A percentile compares a stretch with the other conserved stretches of the same genome.
These are phyloP conservation scores for Recurvirostra avosetta DNA, from an alignment of 2,113 vertebrate species.

Conservation along the genomic window DNA sequence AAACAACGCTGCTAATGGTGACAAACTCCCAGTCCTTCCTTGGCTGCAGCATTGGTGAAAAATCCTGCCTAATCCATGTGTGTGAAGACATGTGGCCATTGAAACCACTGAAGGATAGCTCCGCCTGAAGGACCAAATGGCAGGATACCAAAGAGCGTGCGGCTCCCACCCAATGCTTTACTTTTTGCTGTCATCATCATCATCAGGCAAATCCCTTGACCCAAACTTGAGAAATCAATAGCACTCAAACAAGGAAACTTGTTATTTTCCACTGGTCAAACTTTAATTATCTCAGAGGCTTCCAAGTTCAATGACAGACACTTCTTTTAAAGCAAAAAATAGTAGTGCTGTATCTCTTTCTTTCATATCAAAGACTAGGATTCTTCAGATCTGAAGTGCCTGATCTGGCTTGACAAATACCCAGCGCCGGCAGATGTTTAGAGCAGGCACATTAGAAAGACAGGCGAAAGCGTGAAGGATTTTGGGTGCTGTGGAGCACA, in stretches of 20 bases:
- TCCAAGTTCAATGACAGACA: not conserved
- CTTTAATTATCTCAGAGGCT: not conserved
- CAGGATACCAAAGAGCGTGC: not conserved
- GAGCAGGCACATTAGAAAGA: not conserved
- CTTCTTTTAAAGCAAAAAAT: not conserved
- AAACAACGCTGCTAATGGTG: not conserved
- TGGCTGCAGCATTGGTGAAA: not conserved
- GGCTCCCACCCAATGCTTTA: not conserved
- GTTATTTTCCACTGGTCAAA: not conserved
- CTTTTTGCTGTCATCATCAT: not conserved
- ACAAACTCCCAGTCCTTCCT: not conserved
- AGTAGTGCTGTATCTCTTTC: not conserved
- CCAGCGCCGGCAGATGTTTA: not conserved
- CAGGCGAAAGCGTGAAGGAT: not conserved
- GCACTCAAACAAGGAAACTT: not conserved
- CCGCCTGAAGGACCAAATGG: not conserved
- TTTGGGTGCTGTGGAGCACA: not conserved
- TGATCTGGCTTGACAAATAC: not conserved
- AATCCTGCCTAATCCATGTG: not conserved
- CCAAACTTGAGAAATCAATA: not conserved
- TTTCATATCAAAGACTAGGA: not conserved
- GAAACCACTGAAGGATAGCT: not conserved
- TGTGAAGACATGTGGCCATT: not conserved
- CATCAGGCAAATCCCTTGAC: not conserved
- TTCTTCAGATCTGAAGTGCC: not conserved